Base-by-base conservation (phyloP, 2,888 invertebrate species). In the Gonocerus acuteangulatus region DNA sequence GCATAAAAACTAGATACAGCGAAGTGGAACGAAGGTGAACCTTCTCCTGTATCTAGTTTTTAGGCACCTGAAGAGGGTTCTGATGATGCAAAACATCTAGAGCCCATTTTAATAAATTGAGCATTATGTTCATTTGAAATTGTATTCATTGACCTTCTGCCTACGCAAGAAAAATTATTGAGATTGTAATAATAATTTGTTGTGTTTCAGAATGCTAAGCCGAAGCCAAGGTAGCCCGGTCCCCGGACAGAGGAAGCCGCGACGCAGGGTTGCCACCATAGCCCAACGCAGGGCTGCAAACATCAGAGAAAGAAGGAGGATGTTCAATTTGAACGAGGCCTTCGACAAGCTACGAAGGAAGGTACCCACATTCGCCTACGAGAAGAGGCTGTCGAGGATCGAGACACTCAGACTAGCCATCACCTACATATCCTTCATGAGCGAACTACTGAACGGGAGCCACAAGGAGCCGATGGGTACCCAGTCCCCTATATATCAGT, bases 401-500 rank as follows among this genome's bases (percentile, higher is more conserved):
- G 95, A 96, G 76, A 96, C 95, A 0, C 79, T 96, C 0, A 83
- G 95, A 0, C 77, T 96, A 70, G 95, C 95, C 58, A 95, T 95
- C 70, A 95, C 93, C 0, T 96, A 96, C 77, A 96, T 96, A 71
- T 87, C 90, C 66, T 96, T 95, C 76, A 95, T 96, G 95, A 85
- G 89, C 23, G 95, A 95, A 71, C 78, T 95, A 4, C 62, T 70
- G 16, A 69, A 65, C 48, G 68, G 69, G 22, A 67, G 67, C 11
- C 59, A 61, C 22, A 63, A 66, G 39, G 64, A 62, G 1, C 51
- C 62, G 18, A 66, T 67, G 18, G 56, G 65, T n/a, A 66, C 56
- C 15, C 54, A 63, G 1, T 61, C 68, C 3, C 67, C 67, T 13
- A 61, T 68, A n/a, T 66, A 68, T 39, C 68, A 67, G 47, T 61